phyloP scores from a whole-genome alignment of 30 jellyfish, hydroid and myxozoan genomes.

The Nemopilema nomurai region DNA sequence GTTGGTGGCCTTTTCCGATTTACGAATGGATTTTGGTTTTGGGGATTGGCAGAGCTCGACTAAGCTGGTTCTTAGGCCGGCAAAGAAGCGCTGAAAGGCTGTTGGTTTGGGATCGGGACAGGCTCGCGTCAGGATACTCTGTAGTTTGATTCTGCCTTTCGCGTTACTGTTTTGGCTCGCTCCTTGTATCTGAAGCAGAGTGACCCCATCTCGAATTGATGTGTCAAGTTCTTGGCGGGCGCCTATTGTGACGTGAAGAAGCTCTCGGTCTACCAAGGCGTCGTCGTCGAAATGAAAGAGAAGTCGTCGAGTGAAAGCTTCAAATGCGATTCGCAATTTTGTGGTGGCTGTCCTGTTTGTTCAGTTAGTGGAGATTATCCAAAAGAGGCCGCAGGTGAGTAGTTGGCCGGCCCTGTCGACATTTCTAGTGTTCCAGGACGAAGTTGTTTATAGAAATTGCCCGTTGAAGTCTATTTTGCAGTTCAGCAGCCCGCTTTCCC shows the following conservation, averaged over 20 bases:
- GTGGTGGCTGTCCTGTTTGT: background rate
- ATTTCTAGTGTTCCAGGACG: background rate
- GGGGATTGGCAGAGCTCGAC: slow-evolving; percentile 16
- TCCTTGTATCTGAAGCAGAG: too few relatives aligned
- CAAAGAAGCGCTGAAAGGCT: background rate
- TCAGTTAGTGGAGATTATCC: background rate
- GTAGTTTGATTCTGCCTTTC: background rate
- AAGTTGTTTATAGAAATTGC: background rate
- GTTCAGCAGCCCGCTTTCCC: too few relatives aligned
- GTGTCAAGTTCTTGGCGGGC: too few relatives aligned
- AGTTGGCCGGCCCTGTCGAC: background rate
- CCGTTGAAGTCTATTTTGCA: too few relatives aligned
- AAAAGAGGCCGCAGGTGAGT: background rate
- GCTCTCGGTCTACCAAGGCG: too few relatives aligned
- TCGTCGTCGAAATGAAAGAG: background rate
- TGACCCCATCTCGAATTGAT: too few relatives aligned
- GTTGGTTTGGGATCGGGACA: background rate
- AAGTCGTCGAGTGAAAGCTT: background rate
- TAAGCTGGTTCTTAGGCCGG: slow-evolving; percentile 3
- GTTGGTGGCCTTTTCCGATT: background rate
- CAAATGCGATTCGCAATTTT: background rate
- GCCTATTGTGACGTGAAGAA: background rate
- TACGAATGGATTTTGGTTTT: slow-evolving; percentile 9
- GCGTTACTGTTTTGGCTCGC: background rate
- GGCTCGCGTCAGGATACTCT: background rate